phyloP scores from a whole-genome alignment of 2,113 vertebrate species.

The Cygnus atratus region DNA sequence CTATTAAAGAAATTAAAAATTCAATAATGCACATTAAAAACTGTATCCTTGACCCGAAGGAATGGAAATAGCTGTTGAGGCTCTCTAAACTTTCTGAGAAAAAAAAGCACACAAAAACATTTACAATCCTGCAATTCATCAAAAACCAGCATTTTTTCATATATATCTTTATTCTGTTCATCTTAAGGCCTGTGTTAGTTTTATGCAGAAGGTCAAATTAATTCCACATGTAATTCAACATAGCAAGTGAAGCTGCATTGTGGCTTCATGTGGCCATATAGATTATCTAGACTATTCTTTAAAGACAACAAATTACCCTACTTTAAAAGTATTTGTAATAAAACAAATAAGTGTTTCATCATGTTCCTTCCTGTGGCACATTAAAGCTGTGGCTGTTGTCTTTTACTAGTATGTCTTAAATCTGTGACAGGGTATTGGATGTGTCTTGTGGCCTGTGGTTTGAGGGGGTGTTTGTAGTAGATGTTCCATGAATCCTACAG shows the following conservation, averaged over 20 bases:
- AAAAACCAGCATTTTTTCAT: conserved; percentile 22
- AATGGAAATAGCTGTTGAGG: conserved; percentile 29
- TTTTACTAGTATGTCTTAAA: conserved; percentile 19
- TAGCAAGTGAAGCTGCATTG: conserved; percentile 21
- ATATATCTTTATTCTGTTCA: conserved; percentile 28
- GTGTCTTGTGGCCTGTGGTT: conserved; percentile 38
- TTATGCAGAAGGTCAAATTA: conserved; percentile 3
- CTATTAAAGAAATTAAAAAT: conserved; percentile 48
- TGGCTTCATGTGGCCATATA: not conserved
- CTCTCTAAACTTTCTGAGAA: conserved; percentile 4
- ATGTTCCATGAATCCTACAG: conserved; percentile 23
- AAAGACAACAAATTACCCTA: conserved; percentile 52
- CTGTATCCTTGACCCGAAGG: not conserved
- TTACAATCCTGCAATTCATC: conserved; percentile 21
- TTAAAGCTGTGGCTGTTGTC: conserved; percentile 3
- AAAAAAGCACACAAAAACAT: conserved; percentile 18
- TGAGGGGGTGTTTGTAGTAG: conserved; percentile 51
- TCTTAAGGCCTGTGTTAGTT: conserved; percentile 23
- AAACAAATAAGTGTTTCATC: conserved; percentile 62
- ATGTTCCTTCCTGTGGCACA: conserved; percentile 53
- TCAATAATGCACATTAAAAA: conserved; percentile 38
- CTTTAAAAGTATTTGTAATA: conserved; percentile 60
- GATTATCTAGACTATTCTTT: conserved; percentile 54
- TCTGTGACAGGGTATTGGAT: conserved; percentile 20
- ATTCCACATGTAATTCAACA: conserved; percentile 24